Conservation (phyloP, 1,140 invertebrate species). For the Pseudomyrmex sp. region DNA sequence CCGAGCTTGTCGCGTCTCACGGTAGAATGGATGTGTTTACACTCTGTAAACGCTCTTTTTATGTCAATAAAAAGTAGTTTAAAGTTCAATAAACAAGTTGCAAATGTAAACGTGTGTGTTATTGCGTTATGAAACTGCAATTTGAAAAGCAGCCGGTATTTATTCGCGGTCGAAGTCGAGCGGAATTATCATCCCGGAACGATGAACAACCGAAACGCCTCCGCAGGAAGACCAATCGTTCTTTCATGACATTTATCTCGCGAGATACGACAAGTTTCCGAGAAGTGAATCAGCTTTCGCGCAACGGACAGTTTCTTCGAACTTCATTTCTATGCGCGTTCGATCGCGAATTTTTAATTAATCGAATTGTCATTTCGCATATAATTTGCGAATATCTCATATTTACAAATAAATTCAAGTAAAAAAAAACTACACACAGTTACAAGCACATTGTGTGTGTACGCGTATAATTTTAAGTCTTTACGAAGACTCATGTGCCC, state of each 20-base stretch:
- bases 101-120: too few relatives aligned
- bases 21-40: too few relatives aligned
- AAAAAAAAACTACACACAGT: background rate
- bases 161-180: background rate
- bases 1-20: too few relatives aligned
- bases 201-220: slow-evolving; percentile 9
- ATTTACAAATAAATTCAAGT: background rate
- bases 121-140: too few relatives aligned
- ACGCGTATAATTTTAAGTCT: background rate
- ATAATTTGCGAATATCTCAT: background rate
- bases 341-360: background rate
- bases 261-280: slow-evolving; percentile 1
- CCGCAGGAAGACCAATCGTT: background rate
- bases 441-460: background rate
- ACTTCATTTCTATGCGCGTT: background rate
- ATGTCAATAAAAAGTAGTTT: too few relatives aligned
- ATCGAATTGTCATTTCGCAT: background rate
- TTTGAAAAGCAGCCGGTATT: too few relatives aligned
- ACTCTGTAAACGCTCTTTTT: too few relatives aligned
- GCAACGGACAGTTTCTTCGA: background rate
- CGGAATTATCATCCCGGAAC: background rate
- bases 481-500: background rate
- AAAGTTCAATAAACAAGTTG: too few relatives aligned
- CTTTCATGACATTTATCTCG: background rate
- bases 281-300: slow-evolving; percentile 13